Conservation (phyloP, 2,888 invertebrate genomes). For the Ochropacha duplaris region DNA sequence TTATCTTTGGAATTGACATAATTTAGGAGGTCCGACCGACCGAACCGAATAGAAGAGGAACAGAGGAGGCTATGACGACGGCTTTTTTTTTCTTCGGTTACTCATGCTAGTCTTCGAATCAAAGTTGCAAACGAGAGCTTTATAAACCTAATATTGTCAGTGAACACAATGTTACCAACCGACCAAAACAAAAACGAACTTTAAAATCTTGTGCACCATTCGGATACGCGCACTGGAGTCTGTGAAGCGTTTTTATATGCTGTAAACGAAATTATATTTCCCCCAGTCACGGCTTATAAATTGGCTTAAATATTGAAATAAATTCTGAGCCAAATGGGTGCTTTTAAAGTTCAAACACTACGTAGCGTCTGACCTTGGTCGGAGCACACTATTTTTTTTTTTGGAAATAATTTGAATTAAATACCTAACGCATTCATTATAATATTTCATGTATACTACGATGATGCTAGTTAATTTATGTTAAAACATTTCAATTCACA, state of each 20-base stretch:
- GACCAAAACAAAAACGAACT: background rate
- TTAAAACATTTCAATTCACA: slow-evolving; percentile 29
- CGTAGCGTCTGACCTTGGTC: slow-evolving; percentile 52
- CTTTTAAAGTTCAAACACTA: slow-evolving; percentile 40
- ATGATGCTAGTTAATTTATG: slow-evolving; percentile 44
- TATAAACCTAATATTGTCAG: background rate
- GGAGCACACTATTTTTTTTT: slow-evolving; percentile 29
- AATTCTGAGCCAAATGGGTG: slow-evolving; percentile 37
- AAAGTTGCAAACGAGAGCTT: no score
- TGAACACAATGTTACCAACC: background rate
- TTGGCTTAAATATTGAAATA: slow-evolving; percentile 56
- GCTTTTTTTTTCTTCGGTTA: no score
- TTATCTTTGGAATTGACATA: no score
- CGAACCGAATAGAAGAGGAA: no score
- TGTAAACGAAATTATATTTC: slow-evolving; percentile 28
- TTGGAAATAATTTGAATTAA: slow-evolving; percentile 40
- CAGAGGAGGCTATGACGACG: no score
- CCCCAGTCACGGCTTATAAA: slow-evolving; percentile 66
- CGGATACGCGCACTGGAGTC: slow-evolving; percentile 19
- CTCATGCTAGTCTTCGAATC: no score
- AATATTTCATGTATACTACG: slow-evolving; percentile 35
- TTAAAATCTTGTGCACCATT: slow-evolving; percentile 24
- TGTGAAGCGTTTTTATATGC: slow-evolving; percentile 34
- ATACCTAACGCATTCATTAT: slow-evolving; percentile 21
- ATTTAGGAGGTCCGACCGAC: no score